phyloP scores from a whole-genome alignment of 2,888 invertebrate genomes.

The Oscheius sp. region DNA sequence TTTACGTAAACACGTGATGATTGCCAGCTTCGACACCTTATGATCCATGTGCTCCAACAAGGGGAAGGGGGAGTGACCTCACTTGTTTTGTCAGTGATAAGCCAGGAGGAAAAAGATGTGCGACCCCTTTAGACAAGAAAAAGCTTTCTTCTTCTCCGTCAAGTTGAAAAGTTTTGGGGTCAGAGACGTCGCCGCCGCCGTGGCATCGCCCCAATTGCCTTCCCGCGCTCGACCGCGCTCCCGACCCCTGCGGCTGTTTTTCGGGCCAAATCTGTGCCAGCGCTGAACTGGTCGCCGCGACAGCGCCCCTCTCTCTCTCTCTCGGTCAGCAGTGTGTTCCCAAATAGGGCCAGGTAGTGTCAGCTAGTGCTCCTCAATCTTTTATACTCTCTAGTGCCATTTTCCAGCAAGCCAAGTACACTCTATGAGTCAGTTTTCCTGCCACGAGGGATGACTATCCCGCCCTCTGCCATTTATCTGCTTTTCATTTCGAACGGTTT shows the following conservation, averaged over 20 bases:
- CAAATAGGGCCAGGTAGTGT: neutral
- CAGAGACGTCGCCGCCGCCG: neutral
- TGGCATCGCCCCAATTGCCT: neutral
- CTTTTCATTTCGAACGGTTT: no score
- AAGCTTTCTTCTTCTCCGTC: no score
- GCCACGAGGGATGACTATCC: no score
- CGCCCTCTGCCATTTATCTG: no score
- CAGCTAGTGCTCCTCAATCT: no score
- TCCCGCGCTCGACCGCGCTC: constrained; percentile 19
- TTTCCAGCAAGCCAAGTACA: no score
- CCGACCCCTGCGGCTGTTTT: constrained; percentile 30
- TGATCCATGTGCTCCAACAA: no score
- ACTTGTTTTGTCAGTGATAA: constrained; percentile 12
- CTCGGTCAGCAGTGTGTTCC: neutral
- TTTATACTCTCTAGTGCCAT: no score
- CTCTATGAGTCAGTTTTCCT: no score
- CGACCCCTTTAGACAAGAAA: neutral
- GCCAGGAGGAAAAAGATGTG: no score
- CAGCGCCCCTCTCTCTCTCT: neutral
- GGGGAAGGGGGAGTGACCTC: neutral
- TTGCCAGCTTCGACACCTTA: no score
- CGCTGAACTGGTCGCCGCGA: constrained; percentile 25
- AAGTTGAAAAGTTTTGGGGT: constrained; percentile 11
- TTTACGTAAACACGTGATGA: no score
- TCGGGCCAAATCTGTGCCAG: constrained; percentile 29